Percentiles rank a stretch among this genome's conserved stretches.
These are phyloP conservation scores for Dexiosoma caninum DNA, from an alignment of 2,888 invertebrate species.

Conservation along the genomic window DNA sequence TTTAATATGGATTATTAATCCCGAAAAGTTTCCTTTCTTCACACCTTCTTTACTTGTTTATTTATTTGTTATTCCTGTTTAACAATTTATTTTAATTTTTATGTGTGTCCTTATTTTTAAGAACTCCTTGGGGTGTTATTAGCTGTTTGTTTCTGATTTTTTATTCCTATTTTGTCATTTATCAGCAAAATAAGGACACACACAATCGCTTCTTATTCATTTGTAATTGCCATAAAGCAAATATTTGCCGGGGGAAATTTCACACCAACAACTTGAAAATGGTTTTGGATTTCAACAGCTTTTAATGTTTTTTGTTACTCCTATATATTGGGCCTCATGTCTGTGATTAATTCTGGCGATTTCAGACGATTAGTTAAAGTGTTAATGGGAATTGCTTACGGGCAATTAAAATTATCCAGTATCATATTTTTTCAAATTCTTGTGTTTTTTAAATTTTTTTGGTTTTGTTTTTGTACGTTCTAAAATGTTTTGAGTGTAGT, in stretches of 20 bases:
- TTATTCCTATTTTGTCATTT: neutral
- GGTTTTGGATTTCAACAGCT: constrained; percentile 36
- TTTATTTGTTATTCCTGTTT: neutral
- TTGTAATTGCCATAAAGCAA: constrained; percentile 36
- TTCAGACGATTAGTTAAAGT: constrained; percentile 33
- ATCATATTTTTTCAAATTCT: neutral
- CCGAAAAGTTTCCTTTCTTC: neutral
- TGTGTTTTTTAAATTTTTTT: too few species aligned
- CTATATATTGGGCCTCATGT: neutral
- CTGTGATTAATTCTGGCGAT: constrained; percentile 16
- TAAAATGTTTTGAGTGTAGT: too few species aligned
- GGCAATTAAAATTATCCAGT: constrained; percentile 44
- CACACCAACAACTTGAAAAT: constrained; percentile 4
- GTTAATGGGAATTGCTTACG: constrained; percentile 20
- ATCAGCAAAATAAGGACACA: constrained; percentile 50
- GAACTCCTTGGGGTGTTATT: constrained; percentile 43
- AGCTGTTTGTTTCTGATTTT: neutral
- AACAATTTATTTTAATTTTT: neutral
- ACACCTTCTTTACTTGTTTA: too few species aligned
- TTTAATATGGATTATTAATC: neutral
- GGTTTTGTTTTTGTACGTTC: too few species aligned
- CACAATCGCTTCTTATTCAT: constrained; percentile 28
- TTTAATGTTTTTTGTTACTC: constrained; percentile 1
- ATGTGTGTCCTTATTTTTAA: constrained; percentile 5
- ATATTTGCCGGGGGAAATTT: constrained; percentile 47